Base-by-base conservation (phyloP, 1,140 invertebrate genomes). In the Drosophila murphyi region DNA sequence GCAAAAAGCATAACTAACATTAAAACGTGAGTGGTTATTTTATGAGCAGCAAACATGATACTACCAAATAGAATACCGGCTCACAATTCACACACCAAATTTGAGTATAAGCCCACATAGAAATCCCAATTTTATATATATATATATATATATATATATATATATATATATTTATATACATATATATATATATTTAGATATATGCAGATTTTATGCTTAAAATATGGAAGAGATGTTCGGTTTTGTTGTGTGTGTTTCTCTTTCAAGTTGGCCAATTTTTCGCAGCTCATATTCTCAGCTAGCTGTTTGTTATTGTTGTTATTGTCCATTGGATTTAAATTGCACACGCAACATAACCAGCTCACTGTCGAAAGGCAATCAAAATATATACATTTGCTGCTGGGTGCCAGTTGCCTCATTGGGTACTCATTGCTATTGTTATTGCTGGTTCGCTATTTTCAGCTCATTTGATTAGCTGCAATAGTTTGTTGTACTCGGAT, bases 11-110 rank as follows among this genome's bases (percentile, higher is more conserved):
- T 8, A 61, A 32, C 12, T 12, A 56, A 54, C 60, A 67, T 56
- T 61, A 56, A 35, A 41, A 41, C 71, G 55, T 45, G 43, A 79
- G 72, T 61, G 74, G 71, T 78, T 71, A 57, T 86, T 79, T 80
- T 73, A 85, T 69, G 82, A 48, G 56, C 65, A 55, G 45, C 67
- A 63, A 80, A 80, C 73, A 77, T 80, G 81, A 74, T 73, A 86
- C 48, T 50, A 35, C 31, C n/a, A 43, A 10, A 41, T 56, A 71
- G 34, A 48, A n/a, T 45, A 75, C 39, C 48, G 12, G 28, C 57
- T 59, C 35, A 57, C 20, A 67, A 57, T 67, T 28, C 51, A 60
- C 47, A 68, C 20, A 20, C 20, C 20, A 20, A 20, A 20, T 20
- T 20, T 20, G 20, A 2, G 20, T 20, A 20, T 20, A 20, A 20